phyloP scores from a whole-genome alignment of 2,113 vertebrate species.

The Gobio gobio region DNA sequence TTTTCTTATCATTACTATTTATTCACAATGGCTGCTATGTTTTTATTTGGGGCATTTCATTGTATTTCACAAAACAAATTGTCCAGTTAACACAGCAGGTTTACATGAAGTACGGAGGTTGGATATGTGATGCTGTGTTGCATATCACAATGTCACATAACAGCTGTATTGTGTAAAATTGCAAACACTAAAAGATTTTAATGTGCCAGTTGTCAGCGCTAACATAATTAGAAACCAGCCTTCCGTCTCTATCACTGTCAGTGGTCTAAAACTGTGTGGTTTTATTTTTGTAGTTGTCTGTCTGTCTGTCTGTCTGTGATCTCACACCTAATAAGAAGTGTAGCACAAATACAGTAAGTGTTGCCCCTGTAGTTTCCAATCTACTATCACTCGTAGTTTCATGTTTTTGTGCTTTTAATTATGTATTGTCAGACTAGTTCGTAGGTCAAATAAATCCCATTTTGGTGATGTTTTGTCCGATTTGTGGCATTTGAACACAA shows the following conservation, averaged over 20 bases:
- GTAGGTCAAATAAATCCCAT: not conserved
- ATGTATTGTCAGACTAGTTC: not conserved
- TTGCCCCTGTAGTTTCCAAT: slow-evolving; percentile 8
- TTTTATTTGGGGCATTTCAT: slow-evolving; percentile 15
- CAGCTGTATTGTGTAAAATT: not conserved
- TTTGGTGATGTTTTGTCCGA: not conserved
- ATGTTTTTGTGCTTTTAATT: slow-evolving; percentile 1
- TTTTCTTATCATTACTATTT: slow-evolving; percentile 23
- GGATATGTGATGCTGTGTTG: not conserved
- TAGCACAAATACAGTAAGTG: slow-evolving; percentile 12
- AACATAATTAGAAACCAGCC: not conserved
- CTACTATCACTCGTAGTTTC: slow-evolving; percentile 1
- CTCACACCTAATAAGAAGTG: not conserved
- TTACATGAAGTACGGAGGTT: not conserved
- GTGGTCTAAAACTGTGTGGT: slow-evolving; percentile 1
- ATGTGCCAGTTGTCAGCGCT: not conserved
- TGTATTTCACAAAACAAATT: not conserved
- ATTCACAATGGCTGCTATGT: slow-evolving; percentile 31
- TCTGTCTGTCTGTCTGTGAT: not conserved
- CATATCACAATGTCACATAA: not conserved
- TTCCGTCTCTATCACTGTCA: not conserved
- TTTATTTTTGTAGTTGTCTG: slow-evolving; percentile 5
- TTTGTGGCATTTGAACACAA: not conserved
- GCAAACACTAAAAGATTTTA: not conserved
- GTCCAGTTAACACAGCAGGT: not conserved